Percentiles rank a stretch among this genome's conserved stretches.
Conservation (phyloP, 2,113 vertebrate genomes). For the Pteropus alecto region DNA sequence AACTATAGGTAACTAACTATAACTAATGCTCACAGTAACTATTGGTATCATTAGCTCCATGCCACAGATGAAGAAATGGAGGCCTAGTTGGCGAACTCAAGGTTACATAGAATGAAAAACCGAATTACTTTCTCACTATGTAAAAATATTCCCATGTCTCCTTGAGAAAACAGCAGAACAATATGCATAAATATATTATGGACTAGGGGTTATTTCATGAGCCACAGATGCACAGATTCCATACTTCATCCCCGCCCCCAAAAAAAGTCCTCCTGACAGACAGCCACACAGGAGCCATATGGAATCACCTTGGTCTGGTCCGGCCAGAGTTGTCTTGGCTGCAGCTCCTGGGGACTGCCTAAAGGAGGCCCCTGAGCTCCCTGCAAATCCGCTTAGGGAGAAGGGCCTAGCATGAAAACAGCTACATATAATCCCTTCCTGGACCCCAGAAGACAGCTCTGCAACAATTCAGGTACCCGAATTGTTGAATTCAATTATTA, state of each 20-base stretch:
- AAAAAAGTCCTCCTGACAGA: neutral
- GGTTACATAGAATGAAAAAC: neutral
- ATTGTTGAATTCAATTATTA: conserved; percentile 4
- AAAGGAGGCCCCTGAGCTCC: neutral
- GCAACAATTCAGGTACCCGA: neutral
- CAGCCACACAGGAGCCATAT: neutral
- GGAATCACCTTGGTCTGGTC: neutral
- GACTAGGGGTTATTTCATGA: neutral
- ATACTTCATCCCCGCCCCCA: neutral
- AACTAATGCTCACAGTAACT: neutral
- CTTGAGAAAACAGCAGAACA: no score
- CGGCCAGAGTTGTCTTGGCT: neutral
- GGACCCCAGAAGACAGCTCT: neutral
- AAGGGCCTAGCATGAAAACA: neutral
- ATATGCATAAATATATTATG: no score
- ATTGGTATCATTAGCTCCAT: neutral
- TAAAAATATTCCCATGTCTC: no score
- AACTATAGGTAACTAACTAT: neutral
- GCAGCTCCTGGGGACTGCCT: neutral
- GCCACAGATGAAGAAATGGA: conserved; percentile 20
- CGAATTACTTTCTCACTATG: no score
- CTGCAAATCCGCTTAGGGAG: neutral
- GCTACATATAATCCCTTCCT: neutral
- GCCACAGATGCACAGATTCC: neutral
- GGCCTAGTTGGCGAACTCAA: neutral